Evolutionary conservation across 2,888 invertebrate species (phyloP), one percentile per base, ranked within the genome.

Genomic region (Agrotis segetum): DNA sequence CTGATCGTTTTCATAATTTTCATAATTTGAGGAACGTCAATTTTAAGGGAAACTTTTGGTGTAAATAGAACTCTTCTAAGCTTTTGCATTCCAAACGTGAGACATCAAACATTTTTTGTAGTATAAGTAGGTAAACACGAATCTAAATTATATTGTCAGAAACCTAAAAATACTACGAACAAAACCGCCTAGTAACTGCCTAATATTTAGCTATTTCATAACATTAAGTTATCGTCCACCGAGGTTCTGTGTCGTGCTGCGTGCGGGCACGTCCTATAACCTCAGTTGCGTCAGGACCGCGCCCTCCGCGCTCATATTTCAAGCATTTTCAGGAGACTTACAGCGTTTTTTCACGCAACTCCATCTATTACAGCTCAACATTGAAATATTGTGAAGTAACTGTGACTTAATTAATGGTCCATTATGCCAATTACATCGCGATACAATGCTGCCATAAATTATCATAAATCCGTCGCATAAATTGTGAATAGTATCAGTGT

Each of bases 331-430:
- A 77, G 40, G 60, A 56, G 71, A 84, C 63, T 79, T 79, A 85
- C 82, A 71, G 77, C 79, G 52, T 46, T 64, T 72, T 77, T 85
- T 74, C 86, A 86, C 85, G 86, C 86, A 73, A 82, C 74, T 71
- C 74, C 68, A 63, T 79, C 79, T 64, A 84, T 84, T 83, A 79
- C 75, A 62, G 67, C 84, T 74, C 66, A 74, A 71, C 77, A 79
- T 56, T 80, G 74, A 82, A 71, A 74, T 78, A 73, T 73, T 66
- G 72, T 76, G 72, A 79, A 50, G 62, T 79, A 79, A 75, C 66
- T 59, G 62, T 29, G 55, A 61, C 83, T 74, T 75, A 84, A 84
- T 84, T 77, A 84, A 84, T 84, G 69, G 76, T 2, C 79, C 69
- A 81, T 84, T 84, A 84, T 68, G 60, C 24, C 64, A 77, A 77